Base-by-base conservation (phyloP, 2,888 invertebrate genomes). In the Dynastes maya region DNA sequence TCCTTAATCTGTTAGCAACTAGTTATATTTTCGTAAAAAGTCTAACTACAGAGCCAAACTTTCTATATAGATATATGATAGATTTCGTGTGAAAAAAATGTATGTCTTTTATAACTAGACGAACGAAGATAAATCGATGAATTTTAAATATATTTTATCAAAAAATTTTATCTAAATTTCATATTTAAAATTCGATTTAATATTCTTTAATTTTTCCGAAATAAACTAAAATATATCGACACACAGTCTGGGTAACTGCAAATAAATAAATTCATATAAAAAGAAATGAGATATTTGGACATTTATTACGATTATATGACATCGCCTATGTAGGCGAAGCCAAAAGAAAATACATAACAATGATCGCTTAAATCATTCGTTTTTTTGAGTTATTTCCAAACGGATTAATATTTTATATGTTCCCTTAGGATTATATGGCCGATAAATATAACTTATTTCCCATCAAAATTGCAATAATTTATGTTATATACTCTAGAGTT, bases 351-450 rank as follows among this genome's bases (percentile, higher is more conserved):
- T 61, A 61, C 63, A 63, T 5, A 63, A 63, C 29, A 63, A 29
- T 63, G 13, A 32, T 29, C 16, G 2, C 16, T 2, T 63, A 32
- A 63, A 63, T 63, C 63, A 63, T 32, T 13, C 32, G 29, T 63
- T 27, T 67, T 22, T 67, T 49, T 67, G 49, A 67, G 16, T 67
- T 67, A 67, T 67, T 22, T 49, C 67, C 67, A 49, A 16, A 11
- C 22, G n/a, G 27, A 22, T 67, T 67, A 40, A 67, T 67, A 67
- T 67, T 67, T 67, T 67, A 67, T 32, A 40, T 32, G 22, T 67
- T 67, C 8, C 22, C 45, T 9, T 16, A 49, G 3, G n/a, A 67
- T 67, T 49, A 49, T 22, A 49, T 27, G 3, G 22, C 22, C 45
- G 49, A 67, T 67, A 67, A 40, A 67, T 67, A 22, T 49, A 40